Evolutionary conservation across 30 jellyfish, hydroid and myxozoan genomes (phyloP).

Genomic region (Hydractinia symbiolongicarpus): DNA sequence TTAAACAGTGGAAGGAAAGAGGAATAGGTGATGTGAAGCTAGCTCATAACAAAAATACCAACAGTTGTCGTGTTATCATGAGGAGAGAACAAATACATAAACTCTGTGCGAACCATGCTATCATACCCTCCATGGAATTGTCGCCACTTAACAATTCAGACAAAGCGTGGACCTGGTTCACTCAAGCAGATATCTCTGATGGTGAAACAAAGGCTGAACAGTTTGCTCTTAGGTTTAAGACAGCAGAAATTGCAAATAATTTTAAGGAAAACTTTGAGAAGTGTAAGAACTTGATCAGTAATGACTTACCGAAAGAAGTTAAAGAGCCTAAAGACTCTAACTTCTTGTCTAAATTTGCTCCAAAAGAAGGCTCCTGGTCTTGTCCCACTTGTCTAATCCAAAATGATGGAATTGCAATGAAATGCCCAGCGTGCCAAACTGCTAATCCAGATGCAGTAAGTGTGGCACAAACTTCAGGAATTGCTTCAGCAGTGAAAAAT

Average conservation of each 20-base stretch:
- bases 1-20: constrained; percentile 73
- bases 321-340: neutral
- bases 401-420: neutral
- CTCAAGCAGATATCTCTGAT: constrained; percentile 77
- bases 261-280: constrained; percentile 42
- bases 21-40: constrained; percentile 78
- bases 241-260: constrained; percentile 25
- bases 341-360: constrained; percentile 25
- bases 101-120: constrained; percentile 61
- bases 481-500: no score
- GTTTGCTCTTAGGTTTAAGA: constrained; percentile 54
- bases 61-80: constrained; percentile 62
- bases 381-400: constrained; percentile 28
- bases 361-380: constrained; percentile 24
- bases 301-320: neutral
- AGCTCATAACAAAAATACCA: constrained; percentile 26
- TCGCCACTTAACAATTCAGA: constrained; percentile 28
- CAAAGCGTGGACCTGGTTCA: constrained; percentile 77
- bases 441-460: constrained; percentile 32
- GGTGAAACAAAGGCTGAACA: constrained; percentile 58
- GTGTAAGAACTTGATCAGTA: constrained; percentile 4
- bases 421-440: constrained; percentile 27
- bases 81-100: constrained; percentile 79
- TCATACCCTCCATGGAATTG: constrained; percentile 46
- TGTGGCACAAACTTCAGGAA: neutral